Evolutionary conservation across 2,113 vertebrate species (phyloP), one percentile per base, ranked within the genome.

Genomic region (Paedocypris sp.): DNA sequence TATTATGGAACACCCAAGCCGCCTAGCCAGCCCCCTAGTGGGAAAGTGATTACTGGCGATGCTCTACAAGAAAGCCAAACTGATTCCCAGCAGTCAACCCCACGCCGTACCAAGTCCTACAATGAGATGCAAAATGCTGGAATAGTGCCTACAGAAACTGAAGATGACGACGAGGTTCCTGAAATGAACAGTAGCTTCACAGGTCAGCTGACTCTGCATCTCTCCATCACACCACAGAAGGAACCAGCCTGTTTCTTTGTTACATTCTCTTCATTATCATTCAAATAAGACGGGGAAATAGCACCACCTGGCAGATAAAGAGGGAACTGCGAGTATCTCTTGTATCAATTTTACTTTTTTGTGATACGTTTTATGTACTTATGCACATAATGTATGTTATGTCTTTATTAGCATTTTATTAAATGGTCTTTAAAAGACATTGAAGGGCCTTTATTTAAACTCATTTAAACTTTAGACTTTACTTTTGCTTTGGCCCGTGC

Each of bases 101-200:
- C 94, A 62, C 91, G 88, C 80, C 88, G 95, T 81, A 82, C 85
- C 79, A 96, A 95, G 83, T 97, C 94, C 78, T 98, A 98, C 89
- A 92, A 97, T 98, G 95, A 98, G 82, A 98, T 98, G 93, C 91
- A 92, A 88, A 94, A 96, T 94, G 94, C 94, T 90, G 95, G 90
- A 88, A 86, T 98, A 98, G 94, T 82, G 82, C 86, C 89, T 43
- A 73, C 86, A 26, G 92, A 93, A 76, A 91, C 88, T 77, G 89
- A 90, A 75, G 91, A 93, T 71, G 91, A 96, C 73, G 93, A 98
- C 70, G 92, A 95, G 60, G 82, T 89, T 79, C 92, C 90, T 91
- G 94, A 97, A 86, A 97, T 97, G 94, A 97, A 87, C 87, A 93
- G 89, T 79, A 97, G 92, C 81, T 94, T 93, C 81, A 97, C 95